Evolutionary conservation across 2,888 invertebrate genomes (phyloP).

Genomic region (Acleris emargana): DNA sequence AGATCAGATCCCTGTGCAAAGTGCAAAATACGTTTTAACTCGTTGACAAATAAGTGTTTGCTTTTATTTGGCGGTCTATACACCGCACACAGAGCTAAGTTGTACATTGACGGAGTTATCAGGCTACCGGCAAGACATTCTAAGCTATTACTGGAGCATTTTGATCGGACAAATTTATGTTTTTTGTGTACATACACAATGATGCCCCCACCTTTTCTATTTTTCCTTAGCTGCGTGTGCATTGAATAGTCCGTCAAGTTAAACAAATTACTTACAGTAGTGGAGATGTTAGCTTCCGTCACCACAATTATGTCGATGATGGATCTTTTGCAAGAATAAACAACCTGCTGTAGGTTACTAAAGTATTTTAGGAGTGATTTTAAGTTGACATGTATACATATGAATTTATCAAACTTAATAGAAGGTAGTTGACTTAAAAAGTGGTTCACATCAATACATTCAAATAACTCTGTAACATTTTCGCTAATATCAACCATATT

Average conservation of each 20-base stretch:
- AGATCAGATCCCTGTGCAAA: constrained; percentile 18
- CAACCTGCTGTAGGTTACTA: constrained; percentile 4
- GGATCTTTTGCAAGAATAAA: background rate
- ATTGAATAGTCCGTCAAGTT: constrained; percentile 26
- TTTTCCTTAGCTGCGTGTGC: constrained; percentile 32
- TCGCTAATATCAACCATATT: background rate
- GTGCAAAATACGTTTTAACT: constrained; percentile 24
- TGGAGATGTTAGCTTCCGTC: constrained; percentile 31
- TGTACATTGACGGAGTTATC: constrained; percentile 8
- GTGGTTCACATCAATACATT: background rate
- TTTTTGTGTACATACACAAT: constrained; percentile 28
- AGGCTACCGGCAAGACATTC: constrained; percentile 27
- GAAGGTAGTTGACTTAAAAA: background rate
- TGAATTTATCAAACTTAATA: background rate
- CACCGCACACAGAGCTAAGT: constrained; percentile 27
- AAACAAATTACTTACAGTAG: constrained; percentile 18
- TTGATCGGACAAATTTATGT: constrained; percentile 16
- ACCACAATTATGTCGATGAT: constrained; percentile 23
- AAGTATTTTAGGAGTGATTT: constrained; percentile 4
- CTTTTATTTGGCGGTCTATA: constrained; percentile 36
- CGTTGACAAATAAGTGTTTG: constrained; percentile 31
- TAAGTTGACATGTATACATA: constrained; percentile 3
- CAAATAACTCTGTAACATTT: background rate
- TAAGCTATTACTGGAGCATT: constrained; percentile 7
- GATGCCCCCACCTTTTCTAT: constrained; percentile 34